A percentile compares a stretch with the other conserved stretches of the same genome.
Evolutionary conservation across 2,113 vertebrate genomes (phyloP).

Genomic region (Calidris pugnax): DNA sequence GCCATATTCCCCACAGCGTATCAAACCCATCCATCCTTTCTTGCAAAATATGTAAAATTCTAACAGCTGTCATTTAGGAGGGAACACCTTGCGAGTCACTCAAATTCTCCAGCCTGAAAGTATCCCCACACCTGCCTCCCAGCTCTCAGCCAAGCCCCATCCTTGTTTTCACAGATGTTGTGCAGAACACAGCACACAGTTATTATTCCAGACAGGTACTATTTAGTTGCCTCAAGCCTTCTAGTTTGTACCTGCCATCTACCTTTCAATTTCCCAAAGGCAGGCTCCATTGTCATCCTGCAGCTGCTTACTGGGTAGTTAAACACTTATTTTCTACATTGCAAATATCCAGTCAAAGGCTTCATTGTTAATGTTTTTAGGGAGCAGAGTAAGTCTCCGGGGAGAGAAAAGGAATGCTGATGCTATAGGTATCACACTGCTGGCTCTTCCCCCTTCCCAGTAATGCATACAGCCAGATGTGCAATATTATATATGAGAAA

Average conservation of each 20-base stretch:
- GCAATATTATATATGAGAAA: not conserved
- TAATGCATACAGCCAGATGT: not conserved
- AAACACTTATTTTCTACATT: not conserved
- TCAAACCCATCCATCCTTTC: not conserved
- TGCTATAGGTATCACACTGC: not conserved
- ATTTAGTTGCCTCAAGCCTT: not conserved
- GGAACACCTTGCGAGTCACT: not conserved
- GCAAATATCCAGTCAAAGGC: not conserved
- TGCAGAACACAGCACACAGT: not conserved
- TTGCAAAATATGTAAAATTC: not conserved
- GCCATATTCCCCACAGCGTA: rapidly evolving
- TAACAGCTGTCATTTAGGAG: not conserved
- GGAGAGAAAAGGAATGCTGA: not conserved
- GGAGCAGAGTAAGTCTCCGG: not conserved
- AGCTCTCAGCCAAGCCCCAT: not conserved
- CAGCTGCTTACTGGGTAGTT: not conserved
- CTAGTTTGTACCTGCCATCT: not conserved
- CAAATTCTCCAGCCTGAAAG: not conserved
- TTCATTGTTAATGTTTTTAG: not conserved
- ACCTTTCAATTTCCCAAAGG: conserved; percentile 8
- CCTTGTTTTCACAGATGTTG: not conserved
- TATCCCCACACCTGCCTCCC: not conserved
- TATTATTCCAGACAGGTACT: not conserved
- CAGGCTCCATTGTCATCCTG: not conserved
- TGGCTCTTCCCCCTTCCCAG: not conserved